Evolutionary conservation across 2,797 vertebrate genomes (phyloP), one percentile per base, ranked within the genome.

Genomic region (Hydrocynus forskahlii): DNA sequence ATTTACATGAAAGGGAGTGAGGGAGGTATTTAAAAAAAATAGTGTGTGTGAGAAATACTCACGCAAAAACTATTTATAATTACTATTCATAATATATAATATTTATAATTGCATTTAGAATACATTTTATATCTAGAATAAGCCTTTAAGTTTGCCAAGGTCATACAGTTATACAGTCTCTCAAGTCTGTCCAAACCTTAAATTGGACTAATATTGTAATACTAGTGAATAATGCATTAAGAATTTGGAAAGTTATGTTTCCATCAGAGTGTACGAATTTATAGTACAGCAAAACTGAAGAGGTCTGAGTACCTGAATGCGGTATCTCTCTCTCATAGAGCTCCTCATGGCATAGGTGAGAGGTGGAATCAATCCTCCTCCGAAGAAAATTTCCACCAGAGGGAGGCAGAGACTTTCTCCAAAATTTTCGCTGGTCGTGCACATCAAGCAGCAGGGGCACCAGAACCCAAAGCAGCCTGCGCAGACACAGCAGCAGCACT

Each of bases 371-470:
- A 80, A 0, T 43, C 69, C 1, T 8, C 17, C 1, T 8, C n/a
- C 54, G n/a, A 52, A 71, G 29, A 60, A 35, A 0, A 84, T 10
- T 35, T 92, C 88, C 86, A 91, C 45, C 76, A 92, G 79, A 35
- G 90, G 90, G 81, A 92, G 88, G 57, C 89, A 91, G 43, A 87
- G 54, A n/a, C 90, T 88, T 81, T 92, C 91, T 40, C 89, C 89
- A 66, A 87, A 88, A 1, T 89, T 86, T 50, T 89, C 76, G 12
- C 69, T 80, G 43, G 88, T 89, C 25, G 71, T 79, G 38, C 90
- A 92, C 79, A 84, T 87, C 68, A 91, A 69, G 64, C 89, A 91
- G 0, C 72, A 87, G 8, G 87, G 75, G 35, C 89, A 91, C 88
- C 88, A 92, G 1, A 89, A 82, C 1, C 89, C 90, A 75, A 83